phyloP scores from a whole-genome alignment of 1,140 invertebrate species.

The Tetraneura akinire region DNA sequence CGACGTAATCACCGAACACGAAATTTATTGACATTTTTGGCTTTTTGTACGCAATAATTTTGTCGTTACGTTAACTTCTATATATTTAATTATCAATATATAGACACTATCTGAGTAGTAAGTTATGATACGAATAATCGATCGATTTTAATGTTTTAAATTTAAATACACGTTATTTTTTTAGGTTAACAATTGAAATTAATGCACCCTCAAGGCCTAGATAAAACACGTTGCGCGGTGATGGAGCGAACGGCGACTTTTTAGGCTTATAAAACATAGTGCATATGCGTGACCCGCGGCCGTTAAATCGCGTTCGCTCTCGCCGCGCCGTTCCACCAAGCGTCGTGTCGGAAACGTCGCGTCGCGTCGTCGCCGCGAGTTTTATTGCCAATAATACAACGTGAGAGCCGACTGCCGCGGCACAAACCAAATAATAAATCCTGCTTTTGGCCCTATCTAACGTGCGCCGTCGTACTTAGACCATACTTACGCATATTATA shows the following conservation, averaged over 20 bases:
- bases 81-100: too few relatives aligned
- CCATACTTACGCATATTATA: too few relatives aligned
- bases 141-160: too few relatives aligned
- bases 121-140: too few relatives aligned
- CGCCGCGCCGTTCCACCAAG: neutral
- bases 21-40: too few relatives aligned
- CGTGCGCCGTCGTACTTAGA: neutral
- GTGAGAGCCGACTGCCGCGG: neutral
- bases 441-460: conserved; percentile 27
- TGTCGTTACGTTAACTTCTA: too few relatives aligned
- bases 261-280: neutral
- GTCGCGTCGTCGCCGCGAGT: conserved; percentile 38
- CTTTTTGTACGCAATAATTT: too few relatives aligned
- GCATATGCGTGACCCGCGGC: conserved; percentile 7
- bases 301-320: conserved; percentile 45
- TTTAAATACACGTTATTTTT: too few relatives aligned
- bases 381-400: conserved; percentile 35
- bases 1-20: too few relatives aligned
- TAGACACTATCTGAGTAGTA: too few relatives aligned
- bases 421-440: conserved; percentile 41
- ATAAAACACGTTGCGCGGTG: neutral
- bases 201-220: conserved; percentile 7
- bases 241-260: neutral
- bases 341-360: conserved; percentile 35
- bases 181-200: neutral